A percentile compares a stretch with the other conserved stretches of the same genome.
phyloP scores from a whole-genome alignment of 2,113 vertebrate genomes.

The Canis aureus region DNA sequence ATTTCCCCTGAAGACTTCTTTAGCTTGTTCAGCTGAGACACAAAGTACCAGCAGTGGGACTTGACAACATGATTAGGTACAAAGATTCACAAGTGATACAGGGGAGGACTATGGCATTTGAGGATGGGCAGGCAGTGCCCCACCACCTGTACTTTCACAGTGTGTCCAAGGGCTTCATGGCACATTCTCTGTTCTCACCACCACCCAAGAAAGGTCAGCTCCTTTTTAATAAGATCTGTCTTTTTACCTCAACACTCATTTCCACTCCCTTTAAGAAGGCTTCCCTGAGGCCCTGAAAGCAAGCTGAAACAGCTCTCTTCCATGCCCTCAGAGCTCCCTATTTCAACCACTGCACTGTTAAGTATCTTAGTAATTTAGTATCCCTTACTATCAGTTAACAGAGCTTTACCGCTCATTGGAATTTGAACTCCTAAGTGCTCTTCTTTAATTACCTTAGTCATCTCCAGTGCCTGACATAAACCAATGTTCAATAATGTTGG shows the following conservation, averaged over 20 bases:
- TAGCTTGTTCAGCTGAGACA: background rate
- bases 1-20: background rate
- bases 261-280: background rate
- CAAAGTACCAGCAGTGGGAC: background rate
- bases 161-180: background rate
- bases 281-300: background rate
- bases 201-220: background rate
- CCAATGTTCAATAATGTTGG: background rate
- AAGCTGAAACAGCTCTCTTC: background rate
- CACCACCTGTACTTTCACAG: background rate
- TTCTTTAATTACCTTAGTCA: background rate
- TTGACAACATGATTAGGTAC: background rate
- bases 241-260: background rate
- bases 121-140: background rate
- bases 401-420: background rate
- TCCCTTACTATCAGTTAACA: background rate
- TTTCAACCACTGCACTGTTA: background rate
- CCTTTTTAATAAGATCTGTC: background rate
- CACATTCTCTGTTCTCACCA: background rate
- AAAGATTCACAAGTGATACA: background rate
- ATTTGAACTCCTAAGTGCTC: background rate
- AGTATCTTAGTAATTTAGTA: background rate
- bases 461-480: background rate
- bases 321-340: background rate
- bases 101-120: background rate